Percentiles rank a stretch among this genome's conserved stretches.
Conservation (phyloP, 2,797 vertebrate genomes). For the Danionella dracula region DNA sequence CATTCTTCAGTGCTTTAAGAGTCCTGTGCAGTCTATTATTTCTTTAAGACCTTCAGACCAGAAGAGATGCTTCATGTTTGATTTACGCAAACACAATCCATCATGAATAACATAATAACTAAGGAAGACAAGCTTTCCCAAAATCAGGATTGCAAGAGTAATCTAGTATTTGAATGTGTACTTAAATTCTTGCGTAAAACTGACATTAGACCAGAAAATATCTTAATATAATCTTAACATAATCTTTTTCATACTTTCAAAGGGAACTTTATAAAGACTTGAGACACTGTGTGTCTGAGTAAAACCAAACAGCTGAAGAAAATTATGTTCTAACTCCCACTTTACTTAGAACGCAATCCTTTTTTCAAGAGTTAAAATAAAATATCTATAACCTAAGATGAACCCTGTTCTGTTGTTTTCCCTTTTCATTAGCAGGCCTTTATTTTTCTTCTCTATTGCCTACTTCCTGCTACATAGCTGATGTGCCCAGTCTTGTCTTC, state of each 20-base stretch:
- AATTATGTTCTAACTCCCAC: conserved; percentile 2
- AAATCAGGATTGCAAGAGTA: background rate
- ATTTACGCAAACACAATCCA: conserved; percentile 8
- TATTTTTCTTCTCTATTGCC: conserved; percentile 68
- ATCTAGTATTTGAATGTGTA: conserved; percentile 8
- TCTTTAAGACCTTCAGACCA: conserved; percentile 23
- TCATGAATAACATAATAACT: background rate
- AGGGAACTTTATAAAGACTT: conserved; percentile 31
- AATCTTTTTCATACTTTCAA: conserved; percentile 55
- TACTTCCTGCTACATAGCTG: conserved; percentile 70
- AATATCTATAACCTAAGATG: conserved; percentile 34
- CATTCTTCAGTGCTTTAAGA: conserved; percentile 33
- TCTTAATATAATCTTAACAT: too few species aligned
- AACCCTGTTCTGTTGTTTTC: conserved; percentile 39
- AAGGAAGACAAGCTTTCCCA: conserved; percentile 9
- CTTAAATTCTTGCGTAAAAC: background rate
- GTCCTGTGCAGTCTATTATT: conserved; percentile 31
- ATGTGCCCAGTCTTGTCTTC: conserved; percentile 80
- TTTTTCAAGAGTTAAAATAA: too few species aligned
- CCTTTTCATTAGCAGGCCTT: conserved; percentile 62
- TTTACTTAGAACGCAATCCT: background rate
- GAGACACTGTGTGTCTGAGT: conserved; percentile 54
- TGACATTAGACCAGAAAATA: background rate
- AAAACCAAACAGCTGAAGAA: conserved; percentile 49
- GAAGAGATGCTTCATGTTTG: conserved; percentile 26